Evolutionary conservation across 1,140 invertebrate species (phyloP).

Genomic region (Megathymus violae): DNA sequence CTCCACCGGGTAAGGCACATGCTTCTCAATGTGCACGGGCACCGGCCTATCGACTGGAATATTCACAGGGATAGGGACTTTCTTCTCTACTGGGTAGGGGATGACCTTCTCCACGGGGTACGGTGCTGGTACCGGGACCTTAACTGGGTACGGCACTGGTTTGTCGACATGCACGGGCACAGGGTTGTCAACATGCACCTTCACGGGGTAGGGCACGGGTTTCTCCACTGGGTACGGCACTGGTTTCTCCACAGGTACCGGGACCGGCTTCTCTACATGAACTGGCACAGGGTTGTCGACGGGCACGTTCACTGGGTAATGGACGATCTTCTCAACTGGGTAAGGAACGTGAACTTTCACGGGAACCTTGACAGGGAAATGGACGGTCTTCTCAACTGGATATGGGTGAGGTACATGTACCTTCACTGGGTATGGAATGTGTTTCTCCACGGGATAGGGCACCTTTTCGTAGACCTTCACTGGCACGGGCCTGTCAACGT

Average conservation of each 20-base stretch:
- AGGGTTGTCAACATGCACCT: slow-evolving; percentile 85
- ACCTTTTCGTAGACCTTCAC: slow-evolving; percentile 87
- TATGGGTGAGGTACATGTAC: slow-evolving; percentile 88
- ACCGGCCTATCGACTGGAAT: slow-evolving; percentile 85
- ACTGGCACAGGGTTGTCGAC: slow-evolving; percentile 87
- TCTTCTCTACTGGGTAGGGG: too few species aligned
- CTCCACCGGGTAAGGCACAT: too few species aligned
- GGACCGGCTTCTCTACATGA: slow-evolving; percentile 85
- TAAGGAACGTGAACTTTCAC: slow-evolving; percentile 88
- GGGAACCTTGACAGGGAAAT: slow-evolving; percentile 87
- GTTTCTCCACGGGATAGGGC: slow-evolving; percentile 87
- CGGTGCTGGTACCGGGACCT: too few species aligned
- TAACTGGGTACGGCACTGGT: too few species aligned
- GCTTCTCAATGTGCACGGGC: too few species aligned
- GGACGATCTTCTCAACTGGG: slow-evolving; percentile 89
- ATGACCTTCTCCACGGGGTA: too few species aligned
- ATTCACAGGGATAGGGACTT: too few species aligned
- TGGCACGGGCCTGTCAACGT: slow-evolving; percentile 86
- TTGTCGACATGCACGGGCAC: slow-evolving; percentile 85
- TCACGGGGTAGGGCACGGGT: slow-evolving; percentile 85
- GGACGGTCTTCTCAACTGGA: slow-evolving; percentile 89
- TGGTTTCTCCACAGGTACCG: slow-evolving; percentile 85
- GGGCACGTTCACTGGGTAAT: slow-evolving; percentile 88
- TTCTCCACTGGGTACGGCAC: slow-evolving; percentile 87
- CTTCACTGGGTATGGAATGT: slow-evolving; percentile 87